Base-by-base conservation (phyloP, 2,797 vertebrate genomes). In the Brachyrhaphis roseni region DNA sequence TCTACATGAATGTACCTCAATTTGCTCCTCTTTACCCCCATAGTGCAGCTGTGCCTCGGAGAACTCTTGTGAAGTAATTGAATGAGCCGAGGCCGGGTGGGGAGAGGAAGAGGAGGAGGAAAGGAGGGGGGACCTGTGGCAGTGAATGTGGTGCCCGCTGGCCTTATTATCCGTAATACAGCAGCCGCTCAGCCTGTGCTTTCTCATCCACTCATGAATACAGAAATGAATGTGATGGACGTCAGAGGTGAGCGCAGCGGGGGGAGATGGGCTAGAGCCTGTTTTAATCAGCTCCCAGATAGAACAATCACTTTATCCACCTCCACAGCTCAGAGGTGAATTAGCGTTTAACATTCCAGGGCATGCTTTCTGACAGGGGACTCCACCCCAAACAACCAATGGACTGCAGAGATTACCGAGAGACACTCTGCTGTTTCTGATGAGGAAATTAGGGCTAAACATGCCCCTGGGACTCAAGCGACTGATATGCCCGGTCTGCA, bases 331-430 rank as follows among this genome's bases (percentile, higher is more conserved):
- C 93, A 85, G 91, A 93, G 93, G 92, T 94, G 93, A 95, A 95
- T 95, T 93, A 94, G 87, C 91, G 90, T 95, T 95, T 95, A 94
- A 95, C 94, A 95, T 96, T 95, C 95, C 94, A 94, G 90, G 93
- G 94, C 94, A 95, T 94, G 94, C 90, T 91, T 92, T 91, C 90
- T 81, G 91, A 92, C 91, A 80, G 89, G 86, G 89, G 91, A 90
- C 91, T 86, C 91, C 90, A 81, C 88, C 91, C 88, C 88, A 86
- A 91, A 93, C 88, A 88, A 93, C 90, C 93, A 89, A 91, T 83
- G 90, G 90, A 93, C 91, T 84, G 91, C 73, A 31, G 82, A 85
- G 89, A 92, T 92, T 90, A 94, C 86, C 70, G 89, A 90, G 92
- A 92, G 91, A 93, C 90, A 91, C 93, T 91, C 92, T 81, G 92